Conservation (phyloP, 2,888 invertebrate genomes). For the Plutella xylostella region DNA sequence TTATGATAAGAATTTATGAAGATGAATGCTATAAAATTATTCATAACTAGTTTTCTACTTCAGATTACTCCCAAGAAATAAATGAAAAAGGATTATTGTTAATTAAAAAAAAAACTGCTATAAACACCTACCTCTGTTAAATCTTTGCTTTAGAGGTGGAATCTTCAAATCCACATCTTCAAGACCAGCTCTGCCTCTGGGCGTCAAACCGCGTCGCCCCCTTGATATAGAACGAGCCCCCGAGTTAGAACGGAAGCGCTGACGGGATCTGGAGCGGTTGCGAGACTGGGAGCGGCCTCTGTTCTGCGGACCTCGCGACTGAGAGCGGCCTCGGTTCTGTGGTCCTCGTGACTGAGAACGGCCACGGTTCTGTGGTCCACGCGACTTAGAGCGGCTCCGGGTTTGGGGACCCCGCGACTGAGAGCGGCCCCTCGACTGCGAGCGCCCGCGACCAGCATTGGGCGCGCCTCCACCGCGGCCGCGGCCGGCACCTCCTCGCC, state of each 20-base stretch:
- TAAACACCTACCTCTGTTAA: slow-evolving; percentile 26
- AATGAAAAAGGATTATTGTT: background rate
- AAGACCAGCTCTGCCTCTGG: slow-evolving; percentile 51
- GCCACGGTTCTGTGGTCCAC: slow-evolving; percentile 25
- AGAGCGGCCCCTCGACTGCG: slow-evolving; percentile 16
- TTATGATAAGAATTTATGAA: no score
- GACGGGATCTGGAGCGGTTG: slow-evolving; percentile 23
- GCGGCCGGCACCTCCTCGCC: slow-evolving; percentile 19
- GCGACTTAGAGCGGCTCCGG: slow-evolving; percentile 23
- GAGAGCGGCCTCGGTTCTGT: slow-evolving; percentile 26
- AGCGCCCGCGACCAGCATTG: slow-evolving; percentile 28
- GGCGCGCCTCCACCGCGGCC: slow-evolving; percentile 22
- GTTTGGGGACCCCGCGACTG: slow-evolving; percentile 26
- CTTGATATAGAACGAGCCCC: slow-evolving; percentile 41
- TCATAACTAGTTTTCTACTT: no score
- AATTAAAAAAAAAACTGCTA: slow-evolving; percentile 4
- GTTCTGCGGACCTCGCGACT: slow-evolving; percentile 31
- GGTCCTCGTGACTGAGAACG: slow-evolving; percentile 17
- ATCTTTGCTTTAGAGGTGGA: slow-evolving; percentile 36
- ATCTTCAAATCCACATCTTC: slow-evolving; percentile 34
- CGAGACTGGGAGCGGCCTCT: slow-evolving; percentile 27
- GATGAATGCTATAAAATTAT: no score
- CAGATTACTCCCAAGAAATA: no score
- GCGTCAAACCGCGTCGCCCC: slow-evolving; percentile 40
- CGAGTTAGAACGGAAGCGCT: slow-evolving; percentile 32